Evolutionary conservation across 2,113 vertebrate genomes (phyloP).

Genomic region (Bubo blakistoni): DNA sequence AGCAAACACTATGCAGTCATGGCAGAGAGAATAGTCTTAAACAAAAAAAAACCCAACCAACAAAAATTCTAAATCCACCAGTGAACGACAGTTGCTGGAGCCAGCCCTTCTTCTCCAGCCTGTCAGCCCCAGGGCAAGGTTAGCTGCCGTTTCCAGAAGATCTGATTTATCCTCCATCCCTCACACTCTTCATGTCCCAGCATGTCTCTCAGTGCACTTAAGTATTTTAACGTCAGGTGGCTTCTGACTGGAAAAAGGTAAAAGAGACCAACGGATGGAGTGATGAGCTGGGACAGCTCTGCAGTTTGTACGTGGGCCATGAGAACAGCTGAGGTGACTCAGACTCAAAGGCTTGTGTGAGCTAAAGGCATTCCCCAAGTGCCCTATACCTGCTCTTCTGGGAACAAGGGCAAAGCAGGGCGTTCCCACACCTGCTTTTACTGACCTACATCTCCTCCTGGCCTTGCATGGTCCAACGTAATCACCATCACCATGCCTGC

Average conservation of each 20-base stretch:
- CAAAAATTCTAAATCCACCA: neutral
- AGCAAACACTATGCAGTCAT: neutral
- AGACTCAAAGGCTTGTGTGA: neutral
- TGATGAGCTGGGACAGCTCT: neutral
- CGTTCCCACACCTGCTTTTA: neutral
- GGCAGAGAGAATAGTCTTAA: neutral
- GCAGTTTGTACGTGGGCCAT: neutral
- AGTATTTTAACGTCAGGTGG: neutral
- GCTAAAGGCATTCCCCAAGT: neutral
- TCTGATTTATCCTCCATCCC: neutral
- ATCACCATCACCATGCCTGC: neutral
- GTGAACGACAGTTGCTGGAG: neutral
- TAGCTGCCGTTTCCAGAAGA: neutral
- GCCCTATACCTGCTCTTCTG: neutral
- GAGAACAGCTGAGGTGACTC: neutral
- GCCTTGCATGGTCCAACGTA: neutral
- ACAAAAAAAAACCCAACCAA: neutral
- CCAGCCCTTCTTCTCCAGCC: neutral
- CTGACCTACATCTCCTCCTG: neutral
- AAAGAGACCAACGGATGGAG: rapidly evolving
- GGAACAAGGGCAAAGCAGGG: neutral
- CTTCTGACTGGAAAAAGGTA: neutral
- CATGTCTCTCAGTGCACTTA: neutral
- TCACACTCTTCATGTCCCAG: neutral
- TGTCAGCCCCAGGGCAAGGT: neutral